Evolutionary conservation across 2,888 invertebrate species (phyloP).

Genomic region (Acutogordius australiensis): DNA sequence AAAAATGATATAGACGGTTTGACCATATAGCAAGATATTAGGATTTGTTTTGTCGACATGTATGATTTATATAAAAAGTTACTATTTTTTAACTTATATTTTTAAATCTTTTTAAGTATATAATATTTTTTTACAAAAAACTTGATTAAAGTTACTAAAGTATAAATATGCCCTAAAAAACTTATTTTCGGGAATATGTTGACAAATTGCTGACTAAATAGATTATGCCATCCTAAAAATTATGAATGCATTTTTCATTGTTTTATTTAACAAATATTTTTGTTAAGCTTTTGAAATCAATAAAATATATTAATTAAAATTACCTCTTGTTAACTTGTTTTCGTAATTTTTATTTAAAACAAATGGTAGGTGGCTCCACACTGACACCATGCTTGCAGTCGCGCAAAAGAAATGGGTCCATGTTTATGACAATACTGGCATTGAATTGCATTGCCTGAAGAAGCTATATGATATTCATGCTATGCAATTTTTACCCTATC

Average conservation of each 20-base stretch:
- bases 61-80: too few species aligned
- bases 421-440: slow-evolving; percentile 84
- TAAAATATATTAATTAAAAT: slow-evolving; percentile 13
- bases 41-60: too few species aligned
- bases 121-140: too few species aligned
- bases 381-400: slow-evolving; percentile 82
- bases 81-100: too few species aligned
- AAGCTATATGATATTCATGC: slow-evolving; percentile 42
- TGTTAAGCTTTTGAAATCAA: not conserved
- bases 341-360: not conserved
- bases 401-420: slow-evolving; percentile 87
- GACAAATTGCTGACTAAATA: too few species aligned
- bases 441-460: slow-evolving; percentile 79
- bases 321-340: slow-evolving; percentile 8
- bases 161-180: too few species aligned
- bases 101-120: too few species aligned
- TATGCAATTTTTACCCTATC: slow-evolving; percentile 80
- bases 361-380: slow-evolving; percentile 42
- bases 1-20: too few species aligned
- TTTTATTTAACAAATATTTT: not conserved
- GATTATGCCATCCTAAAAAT: not conserved
- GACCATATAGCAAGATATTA: too few species aligned
- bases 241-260: slow-evolving; percentile 13
- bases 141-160: too few species aligned
- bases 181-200: too few species aligned